phyloP scores from a whole-genome alignment of 92 coral and sea anemone species.

The Phenganax stokvisi region DNA sequence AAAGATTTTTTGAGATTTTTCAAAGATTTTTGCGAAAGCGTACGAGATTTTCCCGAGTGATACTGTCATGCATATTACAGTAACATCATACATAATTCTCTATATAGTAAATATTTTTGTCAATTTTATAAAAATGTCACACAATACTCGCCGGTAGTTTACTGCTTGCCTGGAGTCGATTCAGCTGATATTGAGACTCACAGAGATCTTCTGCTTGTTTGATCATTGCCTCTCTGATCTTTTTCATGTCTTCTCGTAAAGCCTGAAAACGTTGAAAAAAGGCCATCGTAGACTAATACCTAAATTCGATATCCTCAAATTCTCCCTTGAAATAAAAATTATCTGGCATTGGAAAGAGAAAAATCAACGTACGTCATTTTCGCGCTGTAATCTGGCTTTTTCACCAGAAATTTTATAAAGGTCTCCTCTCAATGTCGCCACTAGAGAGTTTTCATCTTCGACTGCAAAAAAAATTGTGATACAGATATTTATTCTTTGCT shows the following conservation, averaged over 20 bases:
- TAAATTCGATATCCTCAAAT: too few species aligned
- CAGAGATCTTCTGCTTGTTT: constrained; percentile 91
- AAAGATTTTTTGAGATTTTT: too few species aligned
- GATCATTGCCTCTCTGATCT: constrained; percentile 60
- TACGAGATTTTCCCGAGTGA: too few species aligned
- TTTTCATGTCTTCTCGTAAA: constrained; percentile 73
- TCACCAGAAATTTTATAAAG: constrained; percentile 20
- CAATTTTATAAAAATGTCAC: not conserved
- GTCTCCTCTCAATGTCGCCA: constrained; percentile 24
- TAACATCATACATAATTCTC: too few species aligned
- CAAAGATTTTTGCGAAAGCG: too few species aligned
- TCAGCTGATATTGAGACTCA: constrained; percentile 87
- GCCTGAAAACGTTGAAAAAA: constrained; percentile 40
- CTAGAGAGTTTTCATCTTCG: not conserved
- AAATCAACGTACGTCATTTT: constrained; percentile 18
- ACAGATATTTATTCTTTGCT: not conserved
- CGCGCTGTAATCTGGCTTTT: constrained; percentile 22
- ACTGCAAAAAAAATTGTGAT: not conserved
- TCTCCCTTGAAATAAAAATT: too few species aligned
- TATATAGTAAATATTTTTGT: too few species aligned
- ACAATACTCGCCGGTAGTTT: constrained; percentile 16
- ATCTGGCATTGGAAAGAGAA: too few species aligned
- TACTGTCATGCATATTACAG: too few species aligned
- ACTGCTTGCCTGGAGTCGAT: constrained; percentile 50
- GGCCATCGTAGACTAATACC: not conserved